Percentiles rank a stretch among this genome's conserved stretches.
phyloP scores from a whole-genome alignment of 2,888 invertebrate genomes.

The Spicauda simplicius region DNA sequence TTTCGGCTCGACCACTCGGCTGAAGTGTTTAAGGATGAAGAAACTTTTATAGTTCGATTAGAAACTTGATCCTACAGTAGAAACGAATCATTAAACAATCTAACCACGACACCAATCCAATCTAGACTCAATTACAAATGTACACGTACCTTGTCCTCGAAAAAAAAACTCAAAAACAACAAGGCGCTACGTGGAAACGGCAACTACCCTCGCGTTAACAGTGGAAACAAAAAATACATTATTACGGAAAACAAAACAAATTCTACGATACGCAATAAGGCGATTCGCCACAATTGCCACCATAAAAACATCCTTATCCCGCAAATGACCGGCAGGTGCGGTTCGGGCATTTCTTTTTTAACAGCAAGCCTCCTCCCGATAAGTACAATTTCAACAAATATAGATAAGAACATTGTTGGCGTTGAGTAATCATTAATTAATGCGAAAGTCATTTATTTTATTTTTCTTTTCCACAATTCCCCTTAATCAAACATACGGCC shows the following conservation, averaged over 20 bases:
- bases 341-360: not conserved
- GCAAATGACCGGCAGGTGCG: slow-evolving; percentile 22
- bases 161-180: not conserved
- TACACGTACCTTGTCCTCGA: not conserved
- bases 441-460: not conserved
- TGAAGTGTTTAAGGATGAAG: too few species aligned
- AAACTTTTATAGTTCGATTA: too few species aligned
- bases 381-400: not conserved
- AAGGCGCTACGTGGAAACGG: not conserved
- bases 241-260: slow-evolving; percentile 10
- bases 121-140: not conserved
- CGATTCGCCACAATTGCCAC: slow-evolving; percentile 16
- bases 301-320: slow-evolving; percentile 12
- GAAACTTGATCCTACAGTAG: too few species aligned
- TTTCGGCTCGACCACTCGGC: too few species aligned
- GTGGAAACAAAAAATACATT: slow-evolving; percentile 1
- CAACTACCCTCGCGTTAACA: not conserved
- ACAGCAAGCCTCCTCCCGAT: not conserved
- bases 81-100: too few species aligned
- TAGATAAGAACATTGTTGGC: not conserved
- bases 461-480: too few species aligned
- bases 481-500: too few species aligned
- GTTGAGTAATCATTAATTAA: not conserved
- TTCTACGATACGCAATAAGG: slow-evolving; percentile 6
- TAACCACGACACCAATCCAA: not conserved